These are phyloP conservation scores for Electrophaes corylata DNA, from an alignment of 2,888 invertebrate genomes.

Conservation along the genomic window DNA sequence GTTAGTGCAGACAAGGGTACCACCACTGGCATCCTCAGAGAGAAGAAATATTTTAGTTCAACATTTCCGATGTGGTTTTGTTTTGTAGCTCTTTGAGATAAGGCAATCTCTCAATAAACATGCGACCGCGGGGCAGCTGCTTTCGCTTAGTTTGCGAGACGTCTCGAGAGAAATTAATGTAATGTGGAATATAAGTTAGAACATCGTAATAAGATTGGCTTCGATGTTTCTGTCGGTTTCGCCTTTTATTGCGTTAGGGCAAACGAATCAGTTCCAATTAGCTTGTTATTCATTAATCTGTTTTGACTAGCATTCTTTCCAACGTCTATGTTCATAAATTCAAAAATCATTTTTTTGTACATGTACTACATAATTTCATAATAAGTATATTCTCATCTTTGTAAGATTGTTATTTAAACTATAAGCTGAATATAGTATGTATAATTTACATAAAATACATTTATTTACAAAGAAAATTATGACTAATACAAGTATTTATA, in stretches of 20 bases:
- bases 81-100: slow-evolving; percentile 83
- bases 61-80: slow-evolving; percentile 82
- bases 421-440: no score
- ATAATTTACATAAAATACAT: no score
- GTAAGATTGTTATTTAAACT: no score
- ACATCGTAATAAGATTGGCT: slow-evolving; percentile 69
- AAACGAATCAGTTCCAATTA: slow-evolving; percentile 50
- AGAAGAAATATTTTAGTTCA: slow-evolving; percentile 83
- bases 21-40: slow-evolving; percentile 77
- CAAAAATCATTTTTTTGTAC: no score
- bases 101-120: slow-evolving; percentile 82
- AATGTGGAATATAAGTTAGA: slow-evolving; percentile 75
- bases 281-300: slow-evolving; percentile 41
- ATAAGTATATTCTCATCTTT: no score
- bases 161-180: slow-evolving; percentile 82
- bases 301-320: slow-evolving; percentile 3
- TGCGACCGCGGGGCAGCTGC: slow-evolving; percentile 75
- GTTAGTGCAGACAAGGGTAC: slow-evolving; percentile 82
- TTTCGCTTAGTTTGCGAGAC: slow-evolving; percentile 73
- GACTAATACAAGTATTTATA: no score
- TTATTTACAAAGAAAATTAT: no score
- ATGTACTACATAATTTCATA: no score
- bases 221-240: slow-evolving; percentile 71
- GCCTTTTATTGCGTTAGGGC: slow-evolving; percentile 63
- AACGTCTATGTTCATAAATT: not conserved